Evolutionary conservation across 2,797 vertebrate species (phyloP), one percentile per base, ranked within the genome.

Genomic region (Margarornis squamiger): DNA sequence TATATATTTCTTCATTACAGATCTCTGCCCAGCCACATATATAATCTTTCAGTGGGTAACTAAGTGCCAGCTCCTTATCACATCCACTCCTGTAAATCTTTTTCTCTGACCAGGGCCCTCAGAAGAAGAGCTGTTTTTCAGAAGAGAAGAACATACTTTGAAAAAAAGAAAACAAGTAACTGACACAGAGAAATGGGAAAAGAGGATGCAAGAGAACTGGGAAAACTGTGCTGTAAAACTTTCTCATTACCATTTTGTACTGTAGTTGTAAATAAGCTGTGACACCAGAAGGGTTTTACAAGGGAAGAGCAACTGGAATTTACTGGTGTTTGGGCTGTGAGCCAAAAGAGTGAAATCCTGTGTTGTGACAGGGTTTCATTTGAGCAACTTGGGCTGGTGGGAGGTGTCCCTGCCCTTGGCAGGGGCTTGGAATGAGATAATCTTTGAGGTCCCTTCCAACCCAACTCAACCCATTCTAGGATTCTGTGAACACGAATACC

Each of bases 181-280:
- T 49, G 98, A 98, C 83, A 97, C 97, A 83, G 98, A 98, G 89
- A 98, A 97, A 91, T 98, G 99, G 99, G 98, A 99, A 92, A 98
- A 98, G 71, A 98, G 98, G 90, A 97, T 99, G 57, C 98, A 99
- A 78, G 99, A 99, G 97, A 99, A 99, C 90, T 99, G 99, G 99
- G 99, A 99, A 96, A 99, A 99, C 94, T 99, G 98, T 96, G 92
- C 95, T 98, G 99, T 99, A 97, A 98, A 70, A 70, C 70, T 78
- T 63, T 43, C 65, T 95, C 59, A 30, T 94, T 95, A 76, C 78
- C 49, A 15, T 58, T 95, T 94, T 80, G 34, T 39, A 9, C 26
- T 82, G 11, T 72, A 36, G 36, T 17, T 74, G 76, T 62, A 84
- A 84, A 91, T 43, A 84, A 86, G 20, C 22, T 23, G 3, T 27